Percentiles rank a stretch among this genome's conserved stretches.
These are phyloP conservation scores for Ommatoiulus sabulosus DNA, from an alignment of 2,888 invertebrate genomes.

Conservation along the genomic window DNA sequence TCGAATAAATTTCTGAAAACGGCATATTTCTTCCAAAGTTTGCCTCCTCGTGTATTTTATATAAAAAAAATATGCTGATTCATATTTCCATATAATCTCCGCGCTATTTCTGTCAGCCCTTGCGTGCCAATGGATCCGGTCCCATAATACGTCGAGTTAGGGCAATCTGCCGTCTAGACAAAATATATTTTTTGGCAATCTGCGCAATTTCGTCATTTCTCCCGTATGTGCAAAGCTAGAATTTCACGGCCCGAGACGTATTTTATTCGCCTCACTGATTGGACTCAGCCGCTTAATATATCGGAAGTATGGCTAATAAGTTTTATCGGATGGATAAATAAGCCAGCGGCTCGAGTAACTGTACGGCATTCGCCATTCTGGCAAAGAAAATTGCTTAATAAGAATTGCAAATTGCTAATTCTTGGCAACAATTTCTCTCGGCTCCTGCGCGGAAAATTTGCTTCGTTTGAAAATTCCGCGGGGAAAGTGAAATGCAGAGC, in stretches of 20 bases:
- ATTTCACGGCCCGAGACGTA: background rate
- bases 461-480: background rate
- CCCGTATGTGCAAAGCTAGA: background rate
- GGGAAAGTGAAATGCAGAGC: background rate
- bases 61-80: slow-evolving; percentile 46
- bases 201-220: background rate
- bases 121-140: background rate
- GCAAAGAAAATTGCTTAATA: background rate
- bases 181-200: background rate
- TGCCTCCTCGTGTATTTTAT: background rate
- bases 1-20: no score
- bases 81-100: background rate
- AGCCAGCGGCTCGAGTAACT: background rate
- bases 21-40: background rate
- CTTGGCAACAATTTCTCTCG: background rate
- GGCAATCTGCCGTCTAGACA: background rate
- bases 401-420: slow-evolving; percentile 32
- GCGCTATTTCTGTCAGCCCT: background rate
- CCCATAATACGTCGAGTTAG: background rate
- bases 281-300: background rate
- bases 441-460: background rate
- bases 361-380: background rate
- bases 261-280: slow-evolving; percentile 4
- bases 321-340: background rate
- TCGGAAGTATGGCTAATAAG: background rate